These are phyloP conservation scores for Aramus guarauna DNA, from an alignment of 2,113 vertebrate species.

Conservation along the genomic window DNA sequence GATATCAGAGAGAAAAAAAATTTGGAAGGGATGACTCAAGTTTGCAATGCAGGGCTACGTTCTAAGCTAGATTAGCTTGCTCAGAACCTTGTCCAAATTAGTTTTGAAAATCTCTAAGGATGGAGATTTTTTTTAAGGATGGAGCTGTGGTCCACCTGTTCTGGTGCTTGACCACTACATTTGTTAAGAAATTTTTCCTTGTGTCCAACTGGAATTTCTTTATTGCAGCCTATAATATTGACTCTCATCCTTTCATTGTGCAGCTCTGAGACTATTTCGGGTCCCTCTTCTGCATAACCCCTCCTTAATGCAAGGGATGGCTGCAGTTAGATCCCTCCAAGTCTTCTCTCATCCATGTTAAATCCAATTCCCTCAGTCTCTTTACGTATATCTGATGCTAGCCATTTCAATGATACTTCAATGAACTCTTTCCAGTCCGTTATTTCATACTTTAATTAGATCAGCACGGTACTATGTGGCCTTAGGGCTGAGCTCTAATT, in stretches of 20 bases:
- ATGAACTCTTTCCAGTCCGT: neutral
- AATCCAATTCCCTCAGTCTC: neutral
- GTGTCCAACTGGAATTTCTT: neutral
- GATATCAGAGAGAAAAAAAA: neutral
- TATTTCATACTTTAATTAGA: neutral
- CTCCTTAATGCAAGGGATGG: neutral
- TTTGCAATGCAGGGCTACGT: neutral
- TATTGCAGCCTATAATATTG: neutral
- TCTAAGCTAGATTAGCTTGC: neutral
- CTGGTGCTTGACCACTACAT: neutral
- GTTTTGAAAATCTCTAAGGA: neutral
- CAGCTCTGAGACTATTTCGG: neutral
- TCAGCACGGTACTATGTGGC: neutral
- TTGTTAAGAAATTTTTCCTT: neutral
- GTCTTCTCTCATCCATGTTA: neutral
- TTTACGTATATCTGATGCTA: neutral
- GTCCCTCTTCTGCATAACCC: neutral
- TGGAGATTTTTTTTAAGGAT: neutral
- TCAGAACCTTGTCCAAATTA: neutral
- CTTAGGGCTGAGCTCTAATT: neutral
- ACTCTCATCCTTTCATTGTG: neutral
- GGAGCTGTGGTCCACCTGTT: rapidly evolving
- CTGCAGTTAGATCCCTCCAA: neutral
- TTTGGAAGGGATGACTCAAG: neutral
- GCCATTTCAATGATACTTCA: neutral